Evolutionary conservation across 2,888 invertebrate genomes (phyloP).

Genomic region (Tipula lateralis): DNA sequence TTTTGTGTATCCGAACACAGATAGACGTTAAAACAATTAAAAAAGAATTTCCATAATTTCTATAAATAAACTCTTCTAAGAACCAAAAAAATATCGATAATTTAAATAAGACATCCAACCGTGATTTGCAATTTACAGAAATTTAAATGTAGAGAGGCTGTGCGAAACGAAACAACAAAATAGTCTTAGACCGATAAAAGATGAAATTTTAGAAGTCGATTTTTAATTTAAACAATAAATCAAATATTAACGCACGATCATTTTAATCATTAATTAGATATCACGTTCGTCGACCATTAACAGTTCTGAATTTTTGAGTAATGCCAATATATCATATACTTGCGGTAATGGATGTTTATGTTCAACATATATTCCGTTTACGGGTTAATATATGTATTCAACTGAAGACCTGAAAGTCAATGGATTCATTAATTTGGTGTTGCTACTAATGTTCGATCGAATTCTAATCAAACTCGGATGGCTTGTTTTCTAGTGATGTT

Average conservation of each 20-base stretch:
- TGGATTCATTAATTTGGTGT: too few relatives aligned
- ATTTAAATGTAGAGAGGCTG: not conserved
- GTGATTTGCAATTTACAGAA: not conserved
- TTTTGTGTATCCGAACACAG: not conserved
- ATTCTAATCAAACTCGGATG: too few relatives aligned
- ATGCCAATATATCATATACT: not conserved
- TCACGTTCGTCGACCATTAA: not conserved
- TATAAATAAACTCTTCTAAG: not conserved
- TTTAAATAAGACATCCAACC: conserved; percentile 15
- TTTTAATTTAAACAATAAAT: not conserved
- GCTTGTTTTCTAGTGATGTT: too few relatives aligned
- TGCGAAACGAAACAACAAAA: not conserved
- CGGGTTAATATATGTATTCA: too few relatives aligned
- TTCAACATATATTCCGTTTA: too few relatives aligned
- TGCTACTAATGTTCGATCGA: too few relatives aligned
- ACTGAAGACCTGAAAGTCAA: too few relatives aligned
- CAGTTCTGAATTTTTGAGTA: not conserved
- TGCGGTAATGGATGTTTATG: not conserved
- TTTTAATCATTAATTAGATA: not conserved
- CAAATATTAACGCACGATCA: not conserved
- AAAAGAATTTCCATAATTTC: not conserved
- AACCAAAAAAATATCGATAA: not conserved
- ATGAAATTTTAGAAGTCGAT: not conserved
- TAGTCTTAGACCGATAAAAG: not conserved
- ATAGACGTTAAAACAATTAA: not conserved